Percentiles rank a stretch among this genome's conserved stretches.
Conservation (phyloP, 2,797 vertebrate species). For the Etheostoma nigrum region DNA sequence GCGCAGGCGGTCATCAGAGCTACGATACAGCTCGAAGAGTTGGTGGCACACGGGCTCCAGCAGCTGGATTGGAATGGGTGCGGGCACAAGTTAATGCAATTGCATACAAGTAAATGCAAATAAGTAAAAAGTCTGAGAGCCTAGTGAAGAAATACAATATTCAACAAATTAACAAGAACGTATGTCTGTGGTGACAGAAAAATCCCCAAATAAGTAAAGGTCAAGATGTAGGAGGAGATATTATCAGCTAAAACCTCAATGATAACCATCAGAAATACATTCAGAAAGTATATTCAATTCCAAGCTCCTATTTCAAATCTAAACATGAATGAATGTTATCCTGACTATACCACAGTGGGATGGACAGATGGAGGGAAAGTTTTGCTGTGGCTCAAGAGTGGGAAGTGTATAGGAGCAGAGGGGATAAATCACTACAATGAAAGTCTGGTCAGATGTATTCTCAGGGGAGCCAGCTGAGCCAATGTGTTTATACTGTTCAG, state of each 20-base stretch:
- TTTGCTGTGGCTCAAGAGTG: conserved; percentile 19
- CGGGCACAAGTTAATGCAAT: neutral
- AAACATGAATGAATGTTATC: conserved; percentile 32
- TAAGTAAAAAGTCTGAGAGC: neutral
- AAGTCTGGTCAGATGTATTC: conserved; percentile 50
- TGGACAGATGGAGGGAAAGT: conserved; percentile 25
- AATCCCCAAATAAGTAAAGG: neutral
- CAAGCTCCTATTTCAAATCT: conserved; percentile 9
- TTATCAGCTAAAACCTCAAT: neutral
- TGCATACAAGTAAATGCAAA: neutral
- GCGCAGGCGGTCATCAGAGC: conserved; percentile 92
- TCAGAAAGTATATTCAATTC: neutral
- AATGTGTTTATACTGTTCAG: conserved; percentile 48
- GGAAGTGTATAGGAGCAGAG: conserved; percentile 24
- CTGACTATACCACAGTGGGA: neutral
- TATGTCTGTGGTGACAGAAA: neutral
- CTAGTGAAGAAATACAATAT: neutral
- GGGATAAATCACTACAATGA: conserved; percentile 52
- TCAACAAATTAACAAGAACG: neutral
- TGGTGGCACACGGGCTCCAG: conserved; percentile 98
- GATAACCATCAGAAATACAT: neutral
- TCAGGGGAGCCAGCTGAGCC: conserved; percentile 47
- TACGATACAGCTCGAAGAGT: conserved; percentile 96
- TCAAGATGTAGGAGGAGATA: neutral
- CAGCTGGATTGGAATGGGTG: conserved; percentile 80